Evolutionary conservation across 2,113 vertebrate genomes (phyloP).

Genomic region (Barnardius zonarius): DNA sequence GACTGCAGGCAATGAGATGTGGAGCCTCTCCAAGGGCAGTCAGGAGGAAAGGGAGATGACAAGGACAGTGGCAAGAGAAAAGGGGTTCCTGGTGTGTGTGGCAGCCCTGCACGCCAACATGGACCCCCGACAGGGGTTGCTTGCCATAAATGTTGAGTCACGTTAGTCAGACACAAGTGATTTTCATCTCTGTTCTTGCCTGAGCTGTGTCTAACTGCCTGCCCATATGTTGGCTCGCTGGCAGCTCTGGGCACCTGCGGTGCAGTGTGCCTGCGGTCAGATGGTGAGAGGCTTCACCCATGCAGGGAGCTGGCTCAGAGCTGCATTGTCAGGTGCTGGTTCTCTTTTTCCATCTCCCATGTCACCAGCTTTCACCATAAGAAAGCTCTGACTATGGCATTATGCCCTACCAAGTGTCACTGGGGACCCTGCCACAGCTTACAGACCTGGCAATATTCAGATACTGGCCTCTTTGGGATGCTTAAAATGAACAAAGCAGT

Average conservation of each 20-base stretch:
- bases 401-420: background rate
- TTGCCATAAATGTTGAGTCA: background rate
- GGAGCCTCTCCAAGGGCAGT: background rate
- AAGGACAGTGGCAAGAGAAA: background rate
- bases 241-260: background rate
- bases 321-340: background rate
- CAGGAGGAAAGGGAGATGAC: background rate
- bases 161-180: background rate
- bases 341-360: background rate
- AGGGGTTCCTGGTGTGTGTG: background rate
- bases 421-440: background rate
- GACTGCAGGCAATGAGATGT: rapidly evolving
- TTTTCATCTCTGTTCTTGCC: background rate
- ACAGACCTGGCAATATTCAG: background rate
- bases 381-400: background rate
- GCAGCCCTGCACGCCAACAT: background rate
- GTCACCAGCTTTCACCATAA: background rate
- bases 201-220: background rate
- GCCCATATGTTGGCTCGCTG: background rate
- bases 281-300: background rate
- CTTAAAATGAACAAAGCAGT: background rate
- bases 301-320: background rate
- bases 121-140: background rate
- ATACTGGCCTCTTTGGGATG: background rate
- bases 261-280: background rate